Evolutionary conservation across 2,113 vertebrate species (phyloP), one percentile per base, ranked within the genome.

Genomic region (Polypterus bichir): DNA sequence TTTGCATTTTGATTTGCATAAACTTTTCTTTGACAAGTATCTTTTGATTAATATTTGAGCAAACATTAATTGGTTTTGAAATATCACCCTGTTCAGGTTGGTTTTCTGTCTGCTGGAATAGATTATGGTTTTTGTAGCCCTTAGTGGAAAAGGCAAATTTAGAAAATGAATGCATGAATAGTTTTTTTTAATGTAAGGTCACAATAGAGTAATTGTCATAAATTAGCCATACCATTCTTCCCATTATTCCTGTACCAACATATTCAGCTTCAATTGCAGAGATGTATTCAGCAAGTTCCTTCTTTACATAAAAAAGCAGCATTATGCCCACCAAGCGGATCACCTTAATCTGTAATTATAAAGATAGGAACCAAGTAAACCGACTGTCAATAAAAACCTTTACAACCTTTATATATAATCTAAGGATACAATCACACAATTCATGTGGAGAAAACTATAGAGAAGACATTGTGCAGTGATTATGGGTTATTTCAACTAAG

Each of bases 191-290:
- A 27, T 27, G 27, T 27, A 27, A 27, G 27, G 27, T 2, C 27
- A 27, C 27, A 27, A 27, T 27, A 27, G 1, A 27, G 27, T 27
- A 27, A 27, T 27, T 27, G 27, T 27, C n/a, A 27, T 27, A 27
- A 27, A 27, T 27, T 27, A 27, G 27, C 27, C 27, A 88, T 79
- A 98, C 95, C 96, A 99, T 97, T 65, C 92, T 88, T 49, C 96
- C 93, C 95, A 99, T 97, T 75, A 99, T 91, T 65, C 96, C 95
- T n/a, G 95, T 99, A 60, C 96, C 96, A 63, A 99, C 93, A 0
- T 81, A 88, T 76, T 94, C 95, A 0, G 78, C 80, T 78, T 94
- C 92, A 76, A 99, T 83, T 45, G 94, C 92, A 0, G 91, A 89
- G 71, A 99, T 73, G 70, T 89, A 77, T 7, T 81, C 63, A 3